These are phyloP conservation scores for Oxytorus armatus DNA, from an alignment of 2,888 invertebrate genomes.

Conservation along the genomic window DNA sequence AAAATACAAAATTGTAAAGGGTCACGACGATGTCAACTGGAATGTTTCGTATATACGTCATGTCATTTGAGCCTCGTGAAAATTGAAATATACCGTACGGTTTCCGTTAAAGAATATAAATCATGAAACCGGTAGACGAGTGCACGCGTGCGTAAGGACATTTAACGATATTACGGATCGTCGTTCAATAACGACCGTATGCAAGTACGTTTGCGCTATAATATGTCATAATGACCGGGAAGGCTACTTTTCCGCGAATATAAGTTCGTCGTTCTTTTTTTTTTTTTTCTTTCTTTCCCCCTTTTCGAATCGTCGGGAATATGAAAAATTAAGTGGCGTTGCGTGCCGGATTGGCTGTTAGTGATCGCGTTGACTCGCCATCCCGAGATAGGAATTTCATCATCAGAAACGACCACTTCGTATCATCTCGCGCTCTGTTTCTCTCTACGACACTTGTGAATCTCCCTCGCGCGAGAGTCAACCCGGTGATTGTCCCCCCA, in stretches of 20 bases:
- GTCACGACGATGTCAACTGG: too few relatives aligned
- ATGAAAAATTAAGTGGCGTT: slow-evolving; percentile 29
- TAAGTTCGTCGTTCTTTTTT: background rate
- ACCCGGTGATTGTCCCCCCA: slow-evolving; percentile 63
- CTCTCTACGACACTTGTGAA: slow-evolving; percentile 57
- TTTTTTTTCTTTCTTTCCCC: slow-evolving; percentile 3
- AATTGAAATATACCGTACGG: slow-evolving; percentile 25
- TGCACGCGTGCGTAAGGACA: slow-evolving; percentile 29
- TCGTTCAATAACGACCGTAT: slow-evolving; percentile 7
- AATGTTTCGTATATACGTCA: background rate
- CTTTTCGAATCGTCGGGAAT: slow-evolving; percentile 1
- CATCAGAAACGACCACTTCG: slow-evolving; percentile 32
- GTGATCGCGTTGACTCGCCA: background rate
- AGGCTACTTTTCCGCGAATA: slow-evolving; percentile 26
- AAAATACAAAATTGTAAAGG: too few relatives aligned
- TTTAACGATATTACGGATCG: slow-evolving; percentile 23
- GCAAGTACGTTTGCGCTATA: background rate
- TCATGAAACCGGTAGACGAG: slow-evolving; percentile 22
- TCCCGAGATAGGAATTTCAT: slow-evolving; percentile 5
- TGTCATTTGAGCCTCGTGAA: background rate
- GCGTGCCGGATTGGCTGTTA: slow-evolving; percentile 32
- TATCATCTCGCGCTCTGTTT: slow-evolving; percentile 76
- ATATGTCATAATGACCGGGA: slow-evolving; percentile 26
- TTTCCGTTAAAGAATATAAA: slow-evolving; percentile 50
- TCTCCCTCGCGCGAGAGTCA: slow-evolving; percentile 55